phyloP scores from a whole-genome alignment of 2,888 invertebrate species.

The Rhagonycha lutea region DNA sequence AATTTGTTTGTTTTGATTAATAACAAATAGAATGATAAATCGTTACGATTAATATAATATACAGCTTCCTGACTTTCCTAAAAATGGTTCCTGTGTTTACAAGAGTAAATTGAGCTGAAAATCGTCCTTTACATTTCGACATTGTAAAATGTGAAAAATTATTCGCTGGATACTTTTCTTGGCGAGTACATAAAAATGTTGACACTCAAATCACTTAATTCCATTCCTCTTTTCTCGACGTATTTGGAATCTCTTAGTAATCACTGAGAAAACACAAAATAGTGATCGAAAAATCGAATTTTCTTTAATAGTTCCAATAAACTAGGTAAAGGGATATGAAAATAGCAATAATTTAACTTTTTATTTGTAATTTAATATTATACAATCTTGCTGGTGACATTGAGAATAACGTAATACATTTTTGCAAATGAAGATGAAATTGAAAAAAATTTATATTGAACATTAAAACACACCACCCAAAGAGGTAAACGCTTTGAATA shows the following conservation, averaged over 20 bases:
- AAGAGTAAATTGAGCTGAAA: neutral
- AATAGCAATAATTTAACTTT: neutral
- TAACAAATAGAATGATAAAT: neutral
- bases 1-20: neutral
- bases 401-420: neutral
- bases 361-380: neutral
- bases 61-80: neutral
- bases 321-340: neutral
- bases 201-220: neutral
- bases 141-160: neutral
- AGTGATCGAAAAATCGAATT: neutral
- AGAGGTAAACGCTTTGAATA: neutral
- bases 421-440: neutral
- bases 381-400: neutral
- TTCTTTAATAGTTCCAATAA: neutral
- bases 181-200: neutral
- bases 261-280: neutral
- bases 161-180: neutral
- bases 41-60: neutral
- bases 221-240: neutral
- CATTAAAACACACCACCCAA: neutral
- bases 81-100: neutral
- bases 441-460: neutral
- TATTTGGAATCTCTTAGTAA: neutral
- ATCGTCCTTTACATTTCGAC: neutral